phyloP scores from a whole-genome alignment of 2,113 vertebrate genomes.

The Phyllostomus hastatus region DNA sequence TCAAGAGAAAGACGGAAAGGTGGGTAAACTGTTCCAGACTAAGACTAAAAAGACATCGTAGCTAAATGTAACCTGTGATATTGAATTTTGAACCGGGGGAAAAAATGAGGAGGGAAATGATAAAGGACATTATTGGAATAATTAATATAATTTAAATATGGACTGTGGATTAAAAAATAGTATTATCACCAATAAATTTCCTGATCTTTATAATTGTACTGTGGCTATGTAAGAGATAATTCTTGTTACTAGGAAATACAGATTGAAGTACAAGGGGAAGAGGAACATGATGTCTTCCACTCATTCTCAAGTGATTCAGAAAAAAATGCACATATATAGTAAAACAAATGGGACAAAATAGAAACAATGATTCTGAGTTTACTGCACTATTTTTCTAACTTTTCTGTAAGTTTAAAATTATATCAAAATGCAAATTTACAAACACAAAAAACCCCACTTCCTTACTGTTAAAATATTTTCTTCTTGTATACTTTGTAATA shows the following conservation, averaged over 20 bases:
- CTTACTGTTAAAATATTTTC: background rate
- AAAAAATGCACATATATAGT: background rate
- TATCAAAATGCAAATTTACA: conserved; percentile 28
- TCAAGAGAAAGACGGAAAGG: background rate
- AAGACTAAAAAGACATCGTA: background rate
- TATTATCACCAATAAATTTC: background rate
- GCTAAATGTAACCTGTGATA: background rate
- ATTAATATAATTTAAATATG: conserved; percentile 1
- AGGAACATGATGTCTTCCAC: background rate
- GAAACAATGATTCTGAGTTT: background rate
- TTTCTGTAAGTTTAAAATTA: conserved; percentile 19
- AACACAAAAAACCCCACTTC: background rate
- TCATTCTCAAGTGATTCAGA: background rate
- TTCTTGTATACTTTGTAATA: background rate
- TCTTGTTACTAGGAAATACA: background rate
- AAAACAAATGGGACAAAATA: background rate
- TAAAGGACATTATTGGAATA: background rate
- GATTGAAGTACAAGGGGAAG: background rate
- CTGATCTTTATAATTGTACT: background rate
- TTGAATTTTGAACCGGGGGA: background rate
- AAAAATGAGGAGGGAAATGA: background rate
- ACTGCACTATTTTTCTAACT: background rate
- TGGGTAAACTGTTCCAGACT: background rate
- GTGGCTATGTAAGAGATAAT: background rate
- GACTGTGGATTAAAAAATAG: background rate